phyloP scores from a whole-genome alignment of 1,140 invertebrate species.

The Aphaenogaster rudis region DNA sequence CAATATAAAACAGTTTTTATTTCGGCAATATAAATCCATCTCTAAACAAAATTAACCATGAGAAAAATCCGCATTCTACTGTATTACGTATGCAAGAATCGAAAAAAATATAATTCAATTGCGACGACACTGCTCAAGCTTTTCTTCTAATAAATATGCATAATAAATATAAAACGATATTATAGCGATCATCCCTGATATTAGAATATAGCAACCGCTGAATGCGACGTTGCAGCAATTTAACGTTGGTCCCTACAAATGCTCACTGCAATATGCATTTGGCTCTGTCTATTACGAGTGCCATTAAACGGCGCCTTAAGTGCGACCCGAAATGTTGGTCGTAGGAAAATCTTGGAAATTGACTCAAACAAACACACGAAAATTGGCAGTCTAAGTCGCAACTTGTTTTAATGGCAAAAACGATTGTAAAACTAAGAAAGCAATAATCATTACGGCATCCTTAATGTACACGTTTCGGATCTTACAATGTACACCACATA shows the following conservation, averaged over 20 bases:
- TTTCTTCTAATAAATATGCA: not conserved
- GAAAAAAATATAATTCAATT: not conserved
- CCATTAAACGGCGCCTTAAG: constrained; percentile 1
- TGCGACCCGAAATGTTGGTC: constrained; percentile 11
- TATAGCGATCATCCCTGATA: not conserved
- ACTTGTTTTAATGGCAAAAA: constrained; percentile 4
- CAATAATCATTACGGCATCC: not conserved
- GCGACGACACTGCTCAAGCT: not conserved
- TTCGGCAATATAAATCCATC: not conserved
- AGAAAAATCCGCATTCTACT: not conserved
- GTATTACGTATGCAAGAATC: too few relatives aligned
- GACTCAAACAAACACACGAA: constrained; percentile 12
- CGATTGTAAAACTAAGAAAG: not conserved
- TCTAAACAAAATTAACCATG: not conserved
- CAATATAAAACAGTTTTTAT: not conserved
- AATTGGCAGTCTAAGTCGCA: not conserved
- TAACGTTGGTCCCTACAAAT: not conserved
- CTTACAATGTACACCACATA: not conserved
- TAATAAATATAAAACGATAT: constrained; percentile 30
- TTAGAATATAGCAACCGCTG: not conserved
- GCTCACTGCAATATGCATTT: not conserved
- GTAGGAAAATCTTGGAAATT: constrained; percentile 40
- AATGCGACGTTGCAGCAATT: constrained; percentile 1
- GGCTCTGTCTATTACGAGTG: not conserved
- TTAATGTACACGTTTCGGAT: not conserved